Evolutionary conservation across 2,888 invertebrate species (phyloP), one percentile per base, ranked within the genome.

Genomic region (Busseola fusca): DNA sequence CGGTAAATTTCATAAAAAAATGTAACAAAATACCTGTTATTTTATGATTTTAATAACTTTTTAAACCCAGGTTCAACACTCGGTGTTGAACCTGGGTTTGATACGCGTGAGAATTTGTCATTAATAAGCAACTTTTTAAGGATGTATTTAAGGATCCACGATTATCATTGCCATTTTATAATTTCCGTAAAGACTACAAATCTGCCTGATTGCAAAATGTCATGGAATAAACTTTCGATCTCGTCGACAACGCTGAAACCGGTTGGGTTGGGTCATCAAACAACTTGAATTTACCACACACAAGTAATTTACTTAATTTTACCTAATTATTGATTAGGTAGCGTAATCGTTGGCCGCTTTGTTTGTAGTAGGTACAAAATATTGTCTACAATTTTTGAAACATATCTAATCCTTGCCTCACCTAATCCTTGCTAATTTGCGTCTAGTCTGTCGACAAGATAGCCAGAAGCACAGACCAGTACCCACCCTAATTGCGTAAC

Each of bases 191-290:
- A 72, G 16, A 69, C 45, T 48, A 79, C 37, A 76, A 72, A 68
- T 52, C 40, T 34, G 50, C 54, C 42, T 56, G 59, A 70, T 54
- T 69, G 57, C 48, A 48, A 74, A 84, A 82, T 82, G 79, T 80
- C 83, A 84, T 52, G 65, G 62, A 56, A 80, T 89, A 86, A 91
- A 91, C 91, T 92, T 92, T 92, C 87, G 73, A 88, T 90, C 87
- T 89, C 87, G 71, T 78, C 81, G 74, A 59, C 69, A 75, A 77
- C 69, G 81, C 40, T 14, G 50, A 52, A 88, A 92, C 93, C 89
- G 89, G 93, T 92, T 83, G 64, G 83, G 77, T 80, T 70, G 76
- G 83, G 64, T 84, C 80, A 85, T 87, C 78, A 81, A 80, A 80
- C 75, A 21, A 76, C 74, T 74, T 70, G 64, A 64, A 64, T 77